Evolutionary conservation across 2,888 invertebrate species (phyloP).

Genomic region (Aricia artaxerxes): DNA sequence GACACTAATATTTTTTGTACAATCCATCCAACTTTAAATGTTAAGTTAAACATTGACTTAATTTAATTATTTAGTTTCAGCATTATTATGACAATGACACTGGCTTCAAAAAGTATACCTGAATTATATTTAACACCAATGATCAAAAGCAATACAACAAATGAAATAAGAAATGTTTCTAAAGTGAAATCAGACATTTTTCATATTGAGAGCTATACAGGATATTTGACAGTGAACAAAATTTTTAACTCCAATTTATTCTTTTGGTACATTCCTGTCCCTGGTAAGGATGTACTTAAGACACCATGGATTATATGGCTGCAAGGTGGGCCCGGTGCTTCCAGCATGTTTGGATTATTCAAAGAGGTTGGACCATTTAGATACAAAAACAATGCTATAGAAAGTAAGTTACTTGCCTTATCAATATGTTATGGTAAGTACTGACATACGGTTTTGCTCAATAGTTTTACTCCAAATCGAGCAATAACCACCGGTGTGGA

Average conservation of each 20-base stretch:
- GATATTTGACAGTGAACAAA: constrained; percentile 85
- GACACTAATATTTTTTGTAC: too few relatives aligned
- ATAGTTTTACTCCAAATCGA: too few relatives aligned
- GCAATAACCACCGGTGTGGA: too few relatives aligned
- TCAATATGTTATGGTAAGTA: background rate
- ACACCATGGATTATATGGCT: constrained; percentile 90
- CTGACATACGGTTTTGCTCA: too few relatives aligned
- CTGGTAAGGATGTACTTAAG: constrained; percentile 53
- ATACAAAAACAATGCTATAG: constrained; percentile 28
- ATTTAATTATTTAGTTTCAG: constrained; percentile 32
- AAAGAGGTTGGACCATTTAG: constrained; percentile 67
- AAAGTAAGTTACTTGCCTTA: constrained; percentile 32
- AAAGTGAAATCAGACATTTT: constrained; percentile 56
- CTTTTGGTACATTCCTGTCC: constrained; percentile 91
- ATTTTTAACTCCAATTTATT: constrained; percentile 86
- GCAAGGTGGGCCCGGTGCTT: constrained; percentile 91
- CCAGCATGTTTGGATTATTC: constrained; percentile 75
- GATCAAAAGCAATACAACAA: constrained; percentile 51
- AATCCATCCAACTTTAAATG: background rate
- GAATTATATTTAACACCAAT: constrained; percentile 59
- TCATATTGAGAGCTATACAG: constrained; percentile 70
- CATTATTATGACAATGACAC: constrained; percentile 7
- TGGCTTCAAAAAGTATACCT: constrained; percentile 49
- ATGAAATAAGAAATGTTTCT: constrained; percentile 54
- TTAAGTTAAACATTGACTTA: background rate